Base-by-base conservation (phyloP, 2,113 vertebrate genomes). In the Phylloscopus whistleri region DNA sequence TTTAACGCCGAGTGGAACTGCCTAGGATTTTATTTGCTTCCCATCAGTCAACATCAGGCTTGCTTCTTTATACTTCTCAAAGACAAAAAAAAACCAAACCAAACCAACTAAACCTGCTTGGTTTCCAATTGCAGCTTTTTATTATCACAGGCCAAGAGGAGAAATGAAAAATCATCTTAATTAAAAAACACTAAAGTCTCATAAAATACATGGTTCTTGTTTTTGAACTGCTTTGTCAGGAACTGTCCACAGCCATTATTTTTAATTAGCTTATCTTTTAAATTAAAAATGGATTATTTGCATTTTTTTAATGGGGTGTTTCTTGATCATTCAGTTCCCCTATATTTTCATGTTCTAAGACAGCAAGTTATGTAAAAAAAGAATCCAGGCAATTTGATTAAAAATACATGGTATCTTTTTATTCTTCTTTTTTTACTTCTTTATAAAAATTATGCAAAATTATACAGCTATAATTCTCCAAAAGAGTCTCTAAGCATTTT, bases 181-280 rank as follows among this genome's bases (percentile, higher is more conserved):
- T 97, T 96, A 96, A 96, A 96, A 95, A 96, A 66, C 88, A 95
- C 76, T 94, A 51, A 94, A 90, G 80, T 89, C 80, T 60, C 83
- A 69, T 89, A 90, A 87, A 96, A 93, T 96, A 95, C 58, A 27
- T 62, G 58, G 79, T 79, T 96, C 92, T 96, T 96, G 93, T 92
- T 94, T 96, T 95, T 96, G 94, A 97, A 96, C 88, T 90, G 73
- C 95, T 96, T 96, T 95, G 95, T 96, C 95, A 96, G 95, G 90
- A 95, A 87, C 62, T 94, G 95, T 96, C 93, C 88, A 76, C 90
- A 92, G 88, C 92, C 88, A 95, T 96, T 96, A 96, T 93, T 97
- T 96, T 97, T 96, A 97, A 96, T 97, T 96, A 96, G 93, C 93
- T 96, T 96, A 95, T 96, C 90, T 96, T 94, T 95, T 94, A 97